Evolutionary conservation across 2,113 vertebrate species (phyloP).

Genomic region (Vicugna pacos): DNA sequence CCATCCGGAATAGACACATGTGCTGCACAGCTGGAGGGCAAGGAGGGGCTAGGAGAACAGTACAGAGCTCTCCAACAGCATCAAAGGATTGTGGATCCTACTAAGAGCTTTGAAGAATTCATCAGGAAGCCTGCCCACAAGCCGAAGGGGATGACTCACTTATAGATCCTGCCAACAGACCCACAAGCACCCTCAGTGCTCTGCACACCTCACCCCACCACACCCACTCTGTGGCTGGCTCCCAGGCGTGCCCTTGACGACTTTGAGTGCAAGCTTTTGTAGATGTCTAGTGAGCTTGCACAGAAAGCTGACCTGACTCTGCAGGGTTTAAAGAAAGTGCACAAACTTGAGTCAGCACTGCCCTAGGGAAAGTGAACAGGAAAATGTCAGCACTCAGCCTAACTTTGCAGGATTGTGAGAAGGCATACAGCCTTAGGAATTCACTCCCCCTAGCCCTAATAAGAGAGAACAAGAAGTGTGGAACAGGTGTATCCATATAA

Average conservation of each 20-base stretch:
- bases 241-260: neutral
- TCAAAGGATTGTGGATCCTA: neutral
- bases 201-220: neutral
- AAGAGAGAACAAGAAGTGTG: neutral
- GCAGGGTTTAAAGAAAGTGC: neutral
- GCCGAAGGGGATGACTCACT: neutral
- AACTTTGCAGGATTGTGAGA: neutral
- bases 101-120: neutral
- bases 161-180: neutral
- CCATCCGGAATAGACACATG: neutral
- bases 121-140: neutral
- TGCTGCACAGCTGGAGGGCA: neutral
- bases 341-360: neutral
- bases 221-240: neutral
- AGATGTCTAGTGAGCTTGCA: neutral
- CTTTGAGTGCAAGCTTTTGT: neutral
- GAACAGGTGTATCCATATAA: neutral
- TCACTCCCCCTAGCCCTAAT: neutral
- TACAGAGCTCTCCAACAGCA: neutral
- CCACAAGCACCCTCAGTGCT: neutral
- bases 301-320: neutral
- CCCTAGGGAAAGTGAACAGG: neutral
- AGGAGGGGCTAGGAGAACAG: neutral
- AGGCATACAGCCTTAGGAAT: neutral
- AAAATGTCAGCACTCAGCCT: neutral